Percentiles rank a stretch among this genome's conserved stretches.
Evolutionary conservation across 2,113 vertebrate species (phyloP).

Genomic region (Elephas maximus): DNA sequence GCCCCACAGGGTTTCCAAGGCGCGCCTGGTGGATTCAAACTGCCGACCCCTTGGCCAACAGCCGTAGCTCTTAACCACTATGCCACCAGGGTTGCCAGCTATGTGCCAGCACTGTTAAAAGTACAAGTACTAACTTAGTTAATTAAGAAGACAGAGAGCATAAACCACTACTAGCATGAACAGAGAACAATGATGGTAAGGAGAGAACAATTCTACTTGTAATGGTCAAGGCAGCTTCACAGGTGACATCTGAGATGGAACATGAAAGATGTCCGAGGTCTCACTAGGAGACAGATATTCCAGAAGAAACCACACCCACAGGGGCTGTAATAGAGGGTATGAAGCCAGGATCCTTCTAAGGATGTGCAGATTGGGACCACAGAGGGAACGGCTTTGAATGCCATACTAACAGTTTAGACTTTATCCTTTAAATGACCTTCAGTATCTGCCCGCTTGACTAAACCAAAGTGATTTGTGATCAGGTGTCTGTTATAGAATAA

Average conservation of each 20-base stretch:
- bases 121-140: not conserved
- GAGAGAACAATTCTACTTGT: not conserved
- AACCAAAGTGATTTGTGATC: not conserved
- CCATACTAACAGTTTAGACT: not conserved
- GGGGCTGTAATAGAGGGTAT: not conserved
- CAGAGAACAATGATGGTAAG: not conserved
- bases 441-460: not conserved
- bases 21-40: too few species aligned
- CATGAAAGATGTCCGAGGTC: not conserved
- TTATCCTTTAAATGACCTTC: constrained; percentile 19
- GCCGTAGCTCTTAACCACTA: too few species aligned
- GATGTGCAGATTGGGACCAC: not conserved
- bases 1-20: too few species aligned
- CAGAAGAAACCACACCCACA: not conserved
- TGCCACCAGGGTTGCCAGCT: too few species aligned
- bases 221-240: constrained; percentile 1
- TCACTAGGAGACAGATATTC: not conserved
- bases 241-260: not conserved
- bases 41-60: too few species aligned
- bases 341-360: not conserved
- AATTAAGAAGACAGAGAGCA: not conserved
- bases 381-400: not conserved
- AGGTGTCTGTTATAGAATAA: constrained; percentile 21
- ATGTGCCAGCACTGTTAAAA: not conserved
- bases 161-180: not conserved